phyloP scores from a whole-genome alignment of 2,113 vertebrate genomes.

The Nymphicus hollandicus region DNA sequence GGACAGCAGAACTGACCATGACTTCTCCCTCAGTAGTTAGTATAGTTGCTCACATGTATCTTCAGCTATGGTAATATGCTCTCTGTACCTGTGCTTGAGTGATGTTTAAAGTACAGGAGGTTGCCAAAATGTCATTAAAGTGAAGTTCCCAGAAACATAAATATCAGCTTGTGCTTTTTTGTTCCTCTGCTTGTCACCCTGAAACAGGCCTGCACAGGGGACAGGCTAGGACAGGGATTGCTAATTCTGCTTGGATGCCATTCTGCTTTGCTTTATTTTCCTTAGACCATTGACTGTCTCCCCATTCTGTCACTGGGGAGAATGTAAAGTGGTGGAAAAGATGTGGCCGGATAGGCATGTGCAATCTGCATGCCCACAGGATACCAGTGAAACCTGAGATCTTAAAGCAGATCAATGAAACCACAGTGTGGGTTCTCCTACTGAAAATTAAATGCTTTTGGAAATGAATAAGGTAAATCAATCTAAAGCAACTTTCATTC shows the following conservation, averaged over 20 bases:
- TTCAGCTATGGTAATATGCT: slow-evolving; percentile 39
- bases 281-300: not conserved
- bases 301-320: not conserved
- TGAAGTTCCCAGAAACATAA: slow-evolving; percentile 11
- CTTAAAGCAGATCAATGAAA: not conserved
- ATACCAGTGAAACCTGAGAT: not conserved
- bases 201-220: not conserved
- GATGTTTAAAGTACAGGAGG: slow-evolving; percentile 45
- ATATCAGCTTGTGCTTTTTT: not conserved
- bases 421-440: not conserved
- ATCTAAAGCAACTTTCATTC: not conserved
- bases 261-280: not conserved
- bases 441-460: slow-evolving; percentile 12
- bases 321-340: not conserved
- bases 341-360: not conserved
- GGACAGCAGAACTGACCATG: not conserved
- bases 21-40: not conserved
- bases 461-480: slow-evolving; percentile 11
- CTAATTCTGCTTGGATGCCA: not conserved
- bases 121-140: slow-evolving; percentile 63
- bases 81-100: slow-evolving; percentile 45
- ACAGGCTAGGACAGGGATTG: not conserved
- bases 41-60: not conserved
- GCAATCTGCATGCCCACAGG: not conserved
- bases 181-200: not conserved